Evolutionary conservation across 1,140 invertebrate species (phyloP).

Genomic region (Bombus huntii): DNA sequence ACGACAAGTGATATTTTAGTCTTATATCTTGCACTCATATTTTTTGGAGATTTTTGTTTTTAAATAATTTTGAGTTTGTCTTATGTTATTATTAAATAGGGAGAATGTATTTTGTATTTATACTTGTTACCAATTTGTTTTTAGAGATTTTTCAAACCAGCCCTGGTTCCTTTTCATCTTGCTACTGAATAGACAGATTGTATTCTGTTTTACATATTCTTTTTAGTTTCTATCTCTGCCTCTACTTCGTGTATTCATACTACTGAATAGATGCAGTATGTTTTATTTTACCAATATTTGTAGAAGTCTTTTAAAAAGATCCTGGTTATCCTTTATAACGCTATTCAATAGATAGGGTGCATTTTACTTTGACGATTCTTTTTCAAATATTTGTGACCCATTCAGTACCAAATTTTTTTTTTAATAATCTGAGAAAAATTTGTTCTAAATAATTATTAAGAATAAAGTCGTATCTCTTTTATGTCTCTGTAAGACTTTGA

Average conservation of each 20-base stretch:
- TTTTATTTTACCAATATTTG: background rate
- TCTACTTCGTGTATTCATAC: background rate
- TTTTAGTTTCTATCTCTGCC: background rate
- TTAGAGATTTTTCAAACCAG: background rate
- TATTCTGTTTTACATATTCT: background rate
- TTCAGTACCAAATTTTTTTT: background rate
- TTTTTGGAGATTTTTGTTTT: too few relatives aligned
- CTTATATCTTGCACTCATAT: too few relatives aligned
- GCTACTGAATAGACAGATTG: background rate
- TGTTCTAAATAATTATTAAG: background rate
- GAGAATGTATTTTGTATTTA: background rate
- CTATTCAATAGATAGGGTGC: background rate
- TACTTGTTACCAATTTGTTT: background rate
- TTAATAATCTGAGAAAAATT: background rate
- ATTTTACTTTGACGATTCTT: background rate
- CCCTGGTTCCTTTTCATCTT: background rate
- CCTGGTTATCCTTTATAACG: background rate
- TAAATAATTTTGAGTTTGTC: too few relatives aligned
- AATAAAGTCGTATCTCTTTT: too few relatives aligned
- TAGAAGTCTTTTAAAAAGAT: background rate
- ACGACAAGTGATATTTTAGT: background rate
- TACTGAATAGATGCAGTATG: background rate
- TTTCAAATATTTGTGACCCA: background rate
- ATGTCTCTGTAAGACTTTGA: background rate
- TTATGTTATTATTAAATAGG: background rate